Percentiles rank a stretch among this genome's conserved stretches.
Conservation (phyloP, 2,888 invertebrate genomes). For the Pseudococcus longispinus region DNA sequence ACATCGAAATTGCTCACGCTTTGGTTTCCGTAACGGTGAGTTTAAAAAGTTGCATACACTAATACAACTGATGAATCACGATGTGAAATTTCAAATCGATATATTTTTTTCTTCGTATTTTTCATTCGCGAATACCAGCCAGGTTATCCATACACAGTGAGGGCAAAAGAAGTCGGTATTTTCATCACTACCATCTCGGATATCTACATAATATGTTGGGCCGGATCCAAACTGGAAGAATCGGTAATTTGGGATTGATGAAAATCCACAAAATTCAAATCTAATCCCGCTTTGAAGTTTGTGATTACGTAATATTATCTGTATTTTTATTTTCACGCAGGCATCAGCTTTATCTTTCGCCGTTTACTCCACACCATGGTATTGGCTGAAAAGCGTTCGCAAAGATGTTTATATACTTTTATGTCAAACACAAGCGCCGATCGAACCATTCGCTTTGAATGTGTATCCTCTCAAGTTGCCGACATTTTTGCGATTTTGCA, state of each 20-base stretch:
- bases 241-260: background rate
- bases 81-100: too few species aligned
- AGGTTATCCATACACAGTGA: background rate
- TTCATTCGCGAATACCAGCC: background rate
- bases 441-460: background rate
- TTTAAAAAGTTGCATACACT: background rate
- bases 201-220: background rate
- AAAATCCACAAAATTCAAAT: background rate
- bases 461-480: background rate
- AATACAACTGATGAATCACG: background rate
- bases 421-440: background rate
- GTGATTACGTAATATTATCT: background rate
- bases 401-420: background rate
- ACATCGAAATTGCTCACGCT: background rate
- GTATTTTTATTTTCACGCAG: background rate
- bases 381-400: background rate
- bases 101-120: background rate
- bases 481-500: background rate
- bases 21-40: background rate
- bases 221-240: background rate
- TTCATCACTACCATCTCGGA: background rate
- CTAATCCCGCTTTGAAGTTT: too few species aligned
- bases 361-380: background rate
- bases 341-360: background rate
- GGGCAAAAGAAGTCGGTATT: background rate